Conservation (phyloP, 2,797 vertebrate genomes). For the Sebastes goodei region DNA sequence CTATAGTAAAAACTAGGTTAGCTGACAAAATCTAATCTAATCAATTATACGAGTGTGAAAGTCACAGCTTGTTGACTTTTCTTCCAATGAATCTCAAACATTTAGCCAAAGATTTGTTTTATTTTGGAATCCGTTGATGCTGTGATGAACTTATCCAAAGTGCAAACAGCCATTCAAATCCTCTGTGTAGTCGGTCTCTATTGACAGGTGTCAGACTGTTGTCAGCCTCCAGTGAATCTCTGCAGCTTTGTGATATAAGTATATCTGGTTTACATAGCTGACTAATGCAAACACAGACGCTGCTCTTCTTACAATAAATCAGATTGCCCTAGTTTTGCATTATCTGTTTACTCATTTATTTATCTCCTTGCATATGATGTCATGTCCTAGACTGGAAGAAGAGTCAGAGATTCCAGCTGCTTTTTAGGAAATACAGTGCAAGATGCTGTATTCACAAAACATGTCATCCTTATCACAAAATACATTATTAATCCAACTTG, state of each 20-base stretch:
- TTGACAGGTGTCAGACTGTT: neutral
- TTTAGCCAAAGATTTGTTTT: neutral
- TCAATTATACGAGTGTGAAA: neutral
- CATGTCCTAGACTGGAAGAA: neutral
- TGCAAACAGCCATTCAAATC: neutral
- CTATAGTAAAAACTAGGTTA: neutral
- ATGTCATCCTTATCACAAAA: neutral
- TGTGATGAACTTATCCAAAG: neutral
- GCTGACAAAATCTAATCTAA: neutral
- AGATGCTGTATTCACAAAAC: neutral
- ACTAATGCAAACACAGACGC: neutral
- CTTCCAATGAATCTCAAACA: neutral
- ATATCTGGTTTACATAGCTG: conserved; percentile 17
- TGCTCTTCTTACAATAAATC: neutral
- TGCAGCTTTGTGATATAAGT: neutral
- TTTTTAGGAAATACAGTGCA: neutral
- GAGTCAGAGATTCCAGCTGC: neutral
- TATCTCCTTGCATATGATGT: neutral
- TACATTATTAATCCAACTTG: neutral
- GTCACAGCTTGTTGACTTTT: neutral
- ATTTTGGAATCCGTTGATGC: neutral
- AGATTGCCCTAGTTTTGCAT: neutral
- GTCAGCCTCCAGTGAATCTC: neutral
- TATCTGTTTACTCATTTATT: neutral
- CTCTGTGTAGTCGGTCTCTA: neutral